Evolutionary conservation across 2,113 vertebrate genomes (phyloP).

Genomic region (Cacatua alba): DNA sequence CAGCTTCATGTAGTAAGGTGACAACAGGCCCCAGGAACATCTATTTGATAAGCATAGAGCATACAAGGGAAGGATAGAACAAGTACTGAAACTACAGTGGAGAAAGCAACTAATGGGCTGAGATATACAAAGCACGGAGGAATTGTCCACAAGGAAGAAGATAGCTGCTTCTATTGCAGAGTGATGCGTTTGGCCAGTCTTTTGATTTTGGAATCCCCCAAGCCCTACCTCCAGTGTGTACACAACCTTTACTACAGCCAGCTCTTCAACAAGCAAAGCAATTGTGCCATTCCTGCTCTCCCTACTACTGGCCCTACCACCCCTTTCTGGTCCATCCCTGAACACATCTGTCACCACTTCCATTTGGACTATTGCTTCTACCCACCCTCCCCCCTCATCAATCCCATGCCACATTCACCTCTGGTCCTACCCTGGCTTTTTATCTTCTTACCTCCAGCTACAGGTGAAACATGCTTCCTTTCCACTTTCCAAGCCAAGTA

Average conservation of each 20-base stretch:
- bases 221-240: accelerated
- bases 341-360: background rate
- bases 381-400: background rate
- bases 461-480: background rate
- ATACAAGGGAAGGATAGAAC: background rate
- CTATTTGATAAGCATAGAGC: background rate
- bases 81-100: background rate
- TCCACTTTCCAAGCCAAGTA: background rate
- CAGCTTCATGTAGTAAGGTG: background rate
- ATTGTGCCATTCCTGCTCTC: background rate
- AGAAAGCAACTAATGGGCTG: background rate
- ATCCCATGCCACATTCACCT: background rate
- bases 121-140: background rate
- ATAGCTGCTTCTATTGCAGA: background rate
- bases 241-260: background rate
- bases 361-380: background rate
- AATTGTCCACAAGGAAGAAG: background rate
- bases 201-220: background rate
- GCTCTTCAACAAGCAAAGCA: background rate
- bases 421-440: background rate
- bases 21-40: background rate
- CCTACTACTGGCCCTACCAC: background rate
- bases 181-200: background rate
- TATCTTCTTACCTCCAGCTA: slow-evolving; percentile 23
- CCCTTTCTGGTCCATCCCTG: background rate